Evolutionary conservation across 1,140 invertebrate genomes (phyloP).

Genomic region (Aphelenchoides avenae): DNA sequence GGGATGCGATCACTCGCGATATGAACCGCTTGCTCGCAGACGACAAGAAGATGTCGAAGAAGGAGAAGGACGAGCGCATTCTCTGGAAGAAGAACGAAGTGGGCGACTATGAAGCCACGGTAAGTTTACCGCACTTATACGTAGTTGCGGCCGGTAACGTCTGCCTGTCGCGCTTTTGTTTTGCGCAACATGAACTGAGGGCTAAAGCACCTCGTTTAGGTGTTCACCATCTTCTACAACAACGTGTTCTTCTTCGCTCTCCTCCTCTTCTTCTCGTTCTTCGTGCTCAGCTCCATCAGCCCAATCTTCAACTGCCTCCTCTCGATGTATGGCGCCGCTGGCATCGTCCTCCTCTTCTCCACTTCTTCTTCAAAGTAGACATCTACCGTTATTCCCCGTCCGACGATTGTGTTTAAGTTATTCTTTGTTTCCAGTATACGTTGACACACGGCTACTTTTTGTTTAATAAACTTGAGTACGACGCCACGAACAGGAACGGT

Average conservation of each 20-base stretch:
- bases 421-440: too few relatives aligned
- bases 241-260: conserved; percentile 90
- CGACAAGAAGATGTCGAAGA: conserved; percentile 97
- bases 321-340: conserved; percentile 71
- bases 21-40: conserved; percentile 84
- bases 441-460: too few relatives aligned
- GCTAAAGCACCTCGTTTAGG: conserved; percentile 59
- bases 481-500: too few relatives aligned
- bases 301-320: conserved; percentile 87
- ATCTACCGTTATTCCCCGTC: too few relatives aligned
- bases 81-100: conserved; percentile 99
- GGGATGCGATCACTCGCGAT: conserved; percentile 89
- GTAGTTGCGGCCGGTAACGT: too few relatives aligned
- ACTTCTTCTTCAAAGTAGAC: too few relatives aligned
- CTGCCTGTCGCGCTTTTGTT: too few relatives aligned
- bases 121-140: too few relatives aligned
- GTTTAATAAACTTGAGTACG: too few relatives aligned
- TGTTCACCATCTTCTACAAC: conserved; percentile 98
- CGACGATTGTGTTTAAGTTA: too few relatives aligned
- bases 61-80: conserved; percentile 80
- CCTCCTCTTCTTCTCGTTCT: conserved; percentile 89
- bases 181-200: too few relatives aligned
- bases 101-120: conserved; percentile 73
- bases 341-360: conserved; percentile 53
- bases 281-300: conserved; percentile 80